phyloP scores from a whole-genome alignment of 2,113 vertebrate species.

The Oreocharis arfaki region DNA sequence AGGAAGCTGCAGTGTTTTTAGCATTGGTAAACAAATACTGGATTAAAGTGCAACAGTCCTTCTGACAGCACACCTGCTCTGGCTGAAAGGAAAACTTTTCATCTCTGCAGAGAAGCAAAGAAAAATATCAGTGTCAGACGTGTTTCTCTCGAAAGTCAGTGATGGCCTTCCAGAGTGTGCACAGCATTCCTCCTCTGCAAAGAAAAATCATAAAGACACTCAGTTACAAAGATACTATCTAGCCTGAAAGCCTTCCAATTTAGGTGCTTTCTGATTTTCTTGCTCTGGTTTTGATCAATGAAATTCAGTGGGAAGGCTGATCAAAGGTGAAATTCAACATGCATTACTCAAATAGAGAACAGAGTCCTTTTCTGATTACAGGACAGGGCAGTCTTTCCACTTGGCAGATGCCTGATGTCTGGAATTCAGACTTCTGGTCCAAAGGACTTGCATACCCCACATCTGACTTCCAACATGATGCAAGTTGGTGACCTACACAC shows the following conservation, averaged over 20 bases:
- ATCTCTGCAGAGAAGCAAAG: slow-evolving; percentile 5
- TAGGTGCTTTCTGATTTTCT: neutral
- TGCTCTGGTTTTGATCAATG: neutral
- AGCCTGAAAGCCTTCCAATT: neutral
- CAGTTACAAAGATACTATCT: neutral
- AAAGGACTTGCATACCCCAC: neutral
- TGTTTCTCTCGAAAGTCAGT: slow-evolving; percentile 83
- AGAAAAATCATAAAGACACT: neutral
- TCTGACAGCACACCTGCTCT: slow-evolving; percentile 61
- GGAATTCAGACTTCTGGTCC: slow-evolving; percentile 24
- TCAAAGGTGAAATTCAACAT: slow-evolving; percentile 31
- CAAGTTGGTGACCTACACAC: neutral
- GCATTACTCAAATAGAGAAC: neutral
- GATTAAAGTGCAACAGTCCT: slow-evolving; percentile 83
- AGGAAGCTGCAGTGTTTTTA: slow-evolving; percentile 74
- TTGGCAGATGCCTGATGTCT: neutral
- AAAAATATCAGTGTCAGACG: slow-evolving; percentile 61
- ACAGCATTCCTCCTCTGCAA: slow-evolving; percentile 90
- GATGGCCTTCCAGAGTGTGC: slow-evolving; percentile 94
- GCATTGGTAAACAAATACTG: slow-evolving; percentile 84
- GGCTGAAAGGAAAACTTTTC: slow-evolving; percentile 38
- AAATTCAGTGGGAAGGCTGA: neutral
- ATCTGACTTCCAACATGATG: neutral
- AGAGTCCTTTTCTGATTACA: slow-evolving; percentile 27
- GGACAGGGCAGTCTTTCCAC: neutral